Base-by-base conservation (phyloP, 2,113 vertebrate genomes). In the Sinocyclocheilus rhinocerous region DNA sequence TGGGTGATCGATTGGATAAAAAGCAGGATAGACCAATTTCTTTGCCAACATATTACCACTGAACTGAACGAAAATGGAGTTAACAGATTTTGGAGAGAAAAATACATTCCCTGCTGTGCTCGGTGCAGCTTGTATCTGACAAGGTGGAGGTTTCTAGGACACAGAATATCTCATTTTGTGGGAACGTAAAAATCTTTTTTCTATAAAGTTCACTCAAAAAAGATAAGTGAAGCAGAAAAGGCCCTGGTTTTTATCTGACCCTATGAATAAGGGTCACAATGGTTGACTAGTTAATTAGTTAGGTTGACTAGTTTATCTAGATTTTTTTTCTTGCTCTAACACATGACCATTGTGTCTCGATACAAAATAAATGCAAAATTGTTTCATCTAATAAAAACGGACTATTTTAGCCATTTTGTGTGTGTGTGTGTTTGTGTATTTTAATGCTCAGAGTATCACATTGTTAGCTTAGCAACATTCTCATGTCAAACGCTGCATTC, bases 1-100 rank as follows among this genome's bases (percentile, higher is more conserved):
- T 75, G 57, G 55, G 76, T 84, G 75, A 75, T 86, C 33, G 81
- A 88, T 86, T 57, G 52, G 67, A 75, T 88, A 84, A 88, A 88
- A 88, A 67, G 65, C 57, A 36, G 61, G 63, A 83, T 72, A 85
- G n/a, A 55, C 29, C n/a, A 22, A 85, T 78, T 83, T 85, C 52
- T 78, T 42, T 5, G 10, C 73, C 70, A 81, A 79, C 59, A 11
- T 36, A 39, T n/a, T 42, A 81, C 36, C 29, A 65, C 42, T 84
- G 65, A 76, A 69, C 65, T 84, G 57, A 73, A 85, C 73, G 42
- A 83, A 73, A 86, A 79, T 61, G 50, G 55, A 85, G 81, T 83
- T 77, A 77, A 82, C 72, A 76, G 48, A 85, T 85, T 88, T 70
- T 6, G 69, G 24, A 18, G 39, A 26, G 22, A 12, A 39, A 52